phyloP scores from a whole-genome alignment of 1,140 invertebrate species.

The Atta cephalotes region DNA sequence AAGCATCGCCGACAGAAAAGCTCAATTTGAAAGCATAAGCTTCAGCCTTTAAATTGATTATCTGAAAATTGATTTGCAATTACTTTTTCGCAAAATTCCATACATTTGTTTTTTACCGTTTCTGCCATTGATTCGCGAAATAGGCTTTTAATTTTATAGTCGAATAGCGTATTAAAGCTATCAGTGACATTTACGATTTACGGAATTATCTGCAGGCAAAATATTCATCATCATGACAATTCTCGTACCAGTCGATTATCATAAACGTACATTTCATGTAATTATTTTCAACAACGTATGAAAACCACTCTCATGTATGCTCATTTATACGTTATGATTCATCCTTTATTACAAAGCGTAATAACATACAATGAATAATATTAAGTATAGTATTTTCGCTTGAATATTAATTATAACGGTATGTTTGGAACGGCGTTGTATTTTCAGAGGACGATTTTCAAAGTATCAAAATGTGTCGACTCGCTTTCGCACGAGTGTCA shows the following conservation, averaged over 20 bases:
- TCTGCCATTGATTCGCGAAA: not conserved
- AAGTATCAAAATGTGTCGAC: slow-evolving; percentile 15
- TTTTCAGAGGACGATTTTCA: not conserved
- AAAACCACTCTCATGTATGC: not conserved
- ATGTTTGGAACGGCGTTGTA: not conserved
- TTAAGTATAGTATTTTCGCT: slow-evolving; percentile 32
- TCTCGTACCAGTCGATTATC: slow-evolving; percentile 3
- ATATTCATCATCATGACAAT: not conserved
- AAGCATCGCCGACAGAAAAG: not conserved
- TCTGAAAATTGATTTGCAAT: not conserved
- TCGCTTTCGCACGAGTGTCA: not conserved
- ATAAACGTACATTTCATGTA: slow-evolving; percentile 13
- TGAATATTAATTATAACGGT: slow-evolving; percentile 7
- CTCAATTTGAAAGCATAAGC: not conserved
- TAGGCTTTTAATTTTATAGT: not conserved
- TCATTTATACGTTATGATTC: slow-evolving; percentile 12
- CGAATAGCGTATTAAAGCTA: slow-evolving; percentile 6
- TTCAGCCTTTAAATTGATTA: not conserved
- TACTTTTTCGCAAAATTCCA: not conserved
- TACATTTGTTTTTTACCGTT: not conserved
- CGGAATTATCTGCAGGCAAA: not conserved
- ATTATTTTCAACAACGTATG: slow-evolving; percentile 4
- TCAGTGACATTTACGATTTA: not conserved
- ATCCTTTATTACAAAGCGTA: slow-evolving; percentile 7
- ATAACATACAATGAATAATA: slow-evolving; percentile 4